These are phyloP conservation scores for Cotesia glomerata DNA, from an alignment of 1,140 invertebrate species.

Conservation along the genomic window DNA sequence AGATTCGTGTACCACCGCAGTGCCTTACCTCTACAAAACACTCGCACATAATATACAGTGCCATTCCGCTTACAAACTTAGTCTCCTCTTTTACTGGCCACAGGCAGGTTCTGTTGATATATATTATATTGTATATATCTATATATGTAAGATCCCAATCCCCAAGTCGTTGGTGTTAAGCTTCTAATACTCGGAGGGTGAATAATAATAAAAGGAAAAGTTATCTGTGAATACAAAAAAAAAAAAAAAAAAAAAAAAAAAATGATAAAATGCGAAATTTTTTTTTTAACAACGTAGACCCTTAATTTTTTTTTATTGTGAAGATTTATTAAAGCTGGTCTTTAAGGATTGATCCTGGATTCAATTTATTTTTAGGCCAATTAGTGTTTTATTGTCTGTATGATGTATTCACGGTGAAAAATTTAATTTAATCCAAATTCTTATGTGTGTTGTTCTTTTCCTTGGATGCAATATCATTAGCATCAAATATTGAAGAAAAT, in stretches of 20 bases:
- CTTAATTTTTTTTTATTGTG: too few species aligned
- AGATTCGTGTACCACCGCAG: not conserved
- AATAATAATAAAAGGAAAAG: not conserved
- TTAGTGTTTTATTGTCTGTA: too few species aligned
- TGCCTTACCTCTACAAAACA: not conserved
- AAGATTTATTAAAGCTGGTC: too few species aligned
- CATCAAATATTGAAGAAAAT: too few species aligned
- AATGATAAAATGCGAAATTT: not conserved
- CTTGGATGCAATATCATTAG: too few species aligned
- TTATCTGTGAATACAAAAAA: not conserved
- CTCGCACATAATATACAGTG: not conserved
- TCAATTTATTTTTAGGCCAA: too few species aligned
- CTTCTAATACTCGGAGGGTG: too few species aligned
- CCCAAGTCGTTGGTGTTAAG: not conserved
- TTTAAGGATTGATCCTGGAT: too few species aligned
- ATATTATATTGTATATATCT: not conserved
- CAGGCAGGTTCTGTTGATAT: not conserved
- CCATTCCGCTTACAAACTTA: not conserved
- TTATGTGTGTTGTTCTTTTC: too few species aligned
- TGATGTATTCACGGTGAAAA: too few species aligned
- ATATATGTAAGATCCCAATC: not conserved
- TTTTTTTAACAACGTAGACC: not conserved
- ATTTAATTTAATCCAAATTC: too few species aligned
- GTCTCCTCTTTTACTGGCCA: not conserved
- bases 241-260: not conserved